These are phyloP conservation scores for Diploptera punctata DNA, from an alignment of 2,888 invertebrate species.

Conservation along the genomic window DNA sequence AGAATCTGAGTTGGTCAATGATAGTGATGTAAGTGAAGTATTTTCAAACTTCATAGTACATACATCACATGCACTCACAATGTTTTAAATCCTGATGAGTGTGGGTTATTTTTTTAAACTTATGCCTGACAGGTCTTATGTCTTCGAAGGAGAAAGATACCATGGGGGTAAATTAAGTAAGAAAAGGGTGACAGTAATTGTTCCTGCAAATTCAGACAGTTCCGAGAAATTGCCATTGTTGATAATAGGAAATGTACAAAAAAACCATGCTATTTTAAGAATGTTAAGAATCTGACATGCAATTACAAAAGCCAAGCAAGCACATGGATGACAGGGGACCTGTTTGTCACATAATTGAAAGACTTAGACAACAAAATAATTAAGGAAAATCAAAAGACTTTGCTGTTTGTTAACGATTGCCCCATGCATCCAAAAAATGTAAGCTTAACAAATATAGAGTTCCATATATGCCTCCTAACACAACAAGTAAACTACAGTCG, in stretches of 20 bases:
- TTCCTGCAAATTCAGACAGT: background rate
- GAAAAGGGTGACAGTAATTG: background rate
- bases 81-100: background rate
- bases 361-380: background rate
- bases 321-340: background rate
- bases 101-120: background rate
- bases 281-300: background rate
- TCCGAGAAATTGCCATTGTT: background rate
- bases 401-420: background rate
- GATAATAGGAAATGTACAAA: background rate
- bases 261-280: conserved; percentile 14
- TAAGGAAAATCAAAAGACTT: background rate
- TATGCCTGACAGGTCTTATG: background rate
- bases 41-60: background rate
- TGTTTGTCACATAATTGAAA: background rate
- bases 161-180: conserved; percentile 2
- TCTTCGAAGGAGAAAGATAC: background rate
- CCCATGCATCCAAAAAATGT: background rate
- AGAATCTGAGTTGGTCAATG: background rate
- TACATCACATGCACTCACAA: too few relatives aligned
- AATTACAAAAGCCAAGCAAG: background rate
- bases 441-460: background rate
- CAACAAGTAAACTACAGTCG: background rate
- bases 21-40: background rate
- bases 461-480: background rate